Evolutionary conservation across 2,113 vertebrate genomes (phyloP).

Genomic region (Acanthisitta chloris): DNA sequence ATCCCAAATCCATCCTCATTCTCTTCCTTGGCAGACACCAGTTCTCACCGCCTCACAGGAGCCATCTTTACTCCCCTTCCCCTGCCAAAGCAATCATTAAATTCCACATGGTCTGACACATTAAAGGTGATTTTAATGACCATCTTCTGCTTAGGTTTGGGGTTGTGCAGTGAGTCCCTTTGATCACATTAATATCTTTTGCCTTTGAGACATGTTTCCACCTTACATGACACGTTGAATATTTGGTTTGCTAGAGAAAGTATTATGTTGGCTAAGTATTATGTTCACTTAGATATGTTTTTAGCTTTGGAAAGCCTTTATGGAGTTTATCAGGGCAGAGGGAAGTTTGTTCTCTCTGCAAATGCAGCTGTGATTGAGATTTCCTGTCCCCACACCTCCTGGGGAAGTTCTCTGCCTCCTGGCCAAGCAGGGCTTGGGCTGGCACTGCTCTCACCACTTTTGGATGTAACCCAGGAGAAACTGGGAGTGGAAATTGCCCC

Average conservation of each 20-base stretch:
- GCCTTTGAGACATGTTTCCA: neutral
- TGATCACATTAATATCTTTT: neutral
- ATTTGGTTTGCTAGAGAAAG: neutral
- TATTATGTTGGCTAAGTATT: too few relatives aligned
- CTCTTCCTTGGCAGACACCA: too few relatives aligned
- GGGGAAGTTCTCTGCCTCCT: neutral
- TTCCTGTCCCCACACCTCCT: neutral
- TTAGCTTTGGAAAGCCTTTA: neutral
- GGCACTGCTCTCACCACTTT: fast-evolving
- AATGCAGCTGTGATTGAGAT: neutral
- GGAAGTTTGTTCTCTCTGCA: neutral
- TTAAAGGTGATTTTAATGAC: neutral
- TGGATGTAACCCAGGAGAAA: neutral
- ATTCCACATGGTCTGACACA: neutral
- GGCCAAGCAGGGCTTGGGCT: fast-evolving
- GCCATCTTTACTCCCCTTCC: neutral
- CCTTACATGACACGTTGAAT: neutral
- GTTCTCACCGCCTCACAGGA: neutral
- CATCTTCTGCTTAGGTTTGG: neutral
- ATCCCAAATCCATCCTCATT: neutral
- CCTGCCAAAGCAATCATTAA: neutral
- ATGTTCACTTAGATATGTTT: neutral
- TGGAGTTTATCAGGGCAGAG: neutral
- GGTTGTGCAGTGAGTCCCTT: neutral
- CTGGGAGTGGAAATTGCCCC: neutral